A percentile compares a stretch with the other conserved stretches of the same genome.
Evolutionary conservation across 1,140 invertebrate genomes (phyloP).

Genomic region (Trichoplusia ni): DNA sequence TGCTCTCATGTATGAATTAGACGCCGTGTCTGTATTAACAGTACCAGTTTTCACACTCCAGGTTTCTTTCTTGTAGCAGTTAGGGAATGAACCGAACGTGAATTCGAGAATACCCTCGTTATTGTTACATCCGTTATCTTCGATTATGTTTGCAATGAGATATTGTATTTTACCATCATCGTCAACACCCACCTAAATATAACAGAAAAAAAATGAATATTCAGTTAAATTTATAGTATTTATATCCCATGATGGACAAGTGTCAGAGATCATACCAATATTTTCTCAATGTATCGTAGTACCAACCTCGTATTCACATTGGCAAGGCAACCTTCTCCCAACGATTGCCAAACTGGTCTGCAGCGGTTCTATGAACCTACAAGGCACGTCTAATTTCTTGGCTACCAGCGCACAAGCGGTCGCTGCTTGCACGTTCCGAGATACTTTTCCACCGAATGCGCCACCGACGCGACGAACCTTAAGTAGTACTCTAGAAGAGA

Average conservation of each 20-base stretch:
- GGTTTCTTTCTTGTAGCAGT: conserved; percentile 83
- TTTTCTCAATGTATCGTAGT: not conserved
- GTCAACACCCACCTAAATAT: conserved; percentile 82
- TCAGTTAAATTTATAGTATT: not conserved
- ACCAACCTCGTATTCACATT: conserved; percentile 76
- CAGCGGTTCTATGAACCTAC: conserved; percentile 84
- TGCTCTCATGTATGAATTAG: conserved; percentile 84
- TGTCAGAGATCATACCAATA: not conserved
- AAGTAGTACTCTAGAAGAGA: conserved; percentile 83
- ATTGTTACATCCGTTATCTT: conserved; percentile 83
- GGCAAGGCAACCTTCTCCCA: conserved; percentile 84
- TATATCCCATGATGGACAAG: not conserved
- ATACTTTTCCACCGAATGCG: conserved; percentile 87
- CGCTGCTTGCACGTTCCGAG: conserved; percentile 80
- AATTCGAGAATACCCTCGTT: conserved; percentile 82
- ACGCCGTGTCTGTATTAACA: conserved; percentile 84
- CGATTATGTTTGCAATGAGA: conserved; percentile 82
- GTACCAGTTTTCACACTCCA: conserved; percentile 81
- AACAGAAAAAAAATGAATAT: not conserved
- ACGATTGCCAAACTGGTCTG: conserved; percentile 85
- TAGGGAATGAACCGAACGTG: conserved; percentile 71
- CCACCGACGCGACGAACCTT: conserved; percentile 86
- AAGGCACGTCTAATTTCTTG: conserved; percentile 83
- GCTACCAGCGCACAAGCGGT: conserved; percentile 85
- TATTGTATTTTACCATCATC: conserved; percentile 86